Base-by-base conservation (phyloP, 2,797 vertebrate species). In the Clarias fuscus region DNA sequence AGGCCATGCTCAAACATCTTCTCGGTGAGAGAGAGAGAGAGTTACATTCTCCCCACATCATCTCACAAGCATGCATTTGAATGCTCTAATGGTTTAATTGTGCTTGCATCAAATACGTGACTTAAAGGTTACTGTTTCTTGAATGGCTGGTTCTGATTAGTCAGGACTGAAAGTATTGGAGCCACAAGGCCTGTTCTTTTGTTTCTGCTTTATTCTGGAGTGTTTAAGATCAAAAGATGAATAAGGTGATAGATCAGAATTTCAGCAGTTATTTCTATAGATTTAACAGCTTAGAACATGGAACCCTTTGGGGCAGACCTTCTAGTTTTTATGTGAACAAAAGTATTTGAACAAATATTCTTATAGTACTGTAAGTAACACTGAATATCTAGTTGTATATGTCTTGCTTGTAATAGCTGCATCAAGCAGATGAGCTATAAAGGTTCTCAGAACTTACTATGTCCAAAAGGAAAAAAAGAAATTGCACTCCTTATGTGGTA, bases 1-100 rank as follows among this genome's bases (percentile, higher is more conserved):
- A 99, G 94, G 98, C 97, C 7, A 93, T 98, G 83, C 96, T 99
- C 90, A 99, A 99, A 89, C 98, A 98, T 89, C 94, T 99, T 86
- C 95, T 99, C 82, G 98, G 98, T 99, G 91, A 94, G 92, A 56
- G 70, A 33, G 0, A 79, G 58, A 64, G 22, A 5, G 56, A 40
- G 30, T 58, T 58, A n/a, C 13, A 83, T 59, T 73, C 37, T 48
- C 79, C 37, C 68, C 6, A 27, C 61, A 27, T 30, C 33, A 33
- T 33, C 33, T 82, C 17, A 67, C 24, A 27, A 5, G 1, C 73
- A 76, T 76, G n/a, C 73, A 24, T 59, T 30, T 7, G 1, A 58
- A 30, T 79, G 33, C 6, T 24, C 3, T 43, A 17, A 80, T 6
- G 18, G n/a, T 5, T 79, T 77, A 10, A 33, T 37, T 79, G 53